Base-by-base conservation (phyloP, 2,797 vertebrate genomes). In the Phalanger gymnotis region DNA sequence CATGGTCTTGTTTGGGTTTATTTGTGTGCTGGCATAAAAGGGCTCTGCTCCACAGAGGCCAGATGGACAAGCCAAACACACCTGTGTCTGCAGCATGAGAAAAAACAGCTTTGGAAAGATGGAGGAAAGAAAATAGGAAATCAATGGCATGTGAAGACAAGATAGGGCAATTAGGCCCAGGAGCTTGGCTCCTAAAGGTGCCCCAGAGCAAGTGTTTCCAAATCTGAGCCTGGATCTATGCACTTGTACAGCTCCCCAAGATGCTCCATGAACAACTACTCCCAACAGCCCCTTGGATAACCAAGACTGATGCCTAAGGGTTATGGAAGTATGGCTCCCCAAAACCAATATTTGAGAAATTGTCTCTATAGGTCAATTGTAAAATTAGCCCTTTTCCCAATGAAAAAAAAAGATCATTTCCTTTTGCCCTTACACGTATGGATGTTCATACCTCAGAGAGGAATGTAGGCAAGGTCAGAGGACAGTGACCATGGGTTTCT, bases 121-220 rank as follows among this genome's bases (percentile, higher is more conserved):
- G 14, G 81, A 92, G 91, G 54, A 95, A n/a, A 87, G 94, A 58
- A 93, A 97, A 95, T 40, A 93, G 96, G 97, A 97, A 97, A 98
- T 95, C 14, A 0, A 97, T 96, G 96, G 52, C 87, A 51, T 93
- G 94, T 54, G 56, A 95, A 96, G 96, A 95, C 92, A 0, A 4
- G 53, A 53, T 94, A 54, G 56, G 97, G 96, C 92, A 81, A 22
- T 96, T 91, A 95, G 93, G 66, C 81, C n/a, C 27, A 47, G 95
- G 96, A 97, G 22, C 3, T 4, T 52, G 47, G 91, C 61, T 11
- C 40, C 66, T 73, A 90, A 51, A 92, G 12, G 90, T 27, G 19
- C 93, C 52, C 54, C 40, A 92, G 53, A 53, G 54, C 0, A 54
- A 93, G 90, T 52, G 90, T 96, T 92, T 81, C n/a, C 40, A 47